A percentile compares a stretch with the other conserved stretches of the same genome.
These are phyloP conservation scores for Silurus lanzhouensis DNA, from an alignment of 2,797 vertebrate genomes.

Conservation along the genomic window DNA sequence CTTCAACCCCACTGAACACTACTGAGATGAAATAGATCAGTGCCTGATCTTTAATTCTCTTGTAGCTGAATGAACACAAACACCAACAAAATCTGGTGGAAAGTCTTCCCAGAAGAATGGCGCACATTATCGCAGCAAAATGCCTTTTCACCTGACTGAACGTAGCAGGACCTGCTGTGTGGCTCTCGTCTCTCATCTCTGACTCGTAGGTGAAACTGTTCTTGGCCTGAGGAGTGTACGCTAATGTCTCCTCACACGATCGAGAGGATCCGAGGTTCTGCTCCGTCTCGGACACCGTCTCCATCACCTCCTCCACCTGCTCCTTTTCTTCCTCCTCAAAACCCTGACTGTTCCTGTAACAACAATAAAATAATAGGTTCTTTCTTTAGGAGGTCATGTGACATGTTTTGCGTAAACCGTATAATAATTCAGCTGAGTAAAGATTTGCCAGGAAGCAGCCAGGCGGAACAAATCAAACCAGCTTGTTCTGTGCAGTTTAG, in stretches of 20 bases:
- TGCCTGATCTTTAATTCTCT: too few species aligned
- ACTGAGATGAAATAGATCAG: too few species aligned
- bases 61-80: too few species aligned
- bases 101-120: too few species aligned
- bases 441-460: background rate
- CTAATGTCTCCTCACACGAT: slow-evolving; percentile 7
- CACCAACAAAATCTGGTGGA: too few species aligned
- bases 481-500: background rate
- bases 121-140: too few species aligned
- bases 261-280: background rate
- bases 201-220: background rate
- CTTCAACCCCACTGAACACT: too few species aligned
- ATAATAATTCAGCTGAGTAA: background rate
- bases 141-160: slow-evolving; percentile 11
- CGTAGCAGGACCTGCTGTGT: background rate
- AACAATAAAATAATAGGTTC: background rate
- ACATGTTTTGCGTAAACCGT: too few species aligned
- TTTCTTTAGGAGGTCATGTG: background rate
- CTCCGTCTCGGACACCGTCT: background rate
- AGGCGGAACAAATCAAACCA: background rate
- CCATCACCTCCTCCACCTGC: slow-evolving; percentile 24
- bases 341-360: slow-evolving; percentile 63
- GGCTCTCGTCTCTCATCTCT: background rate
- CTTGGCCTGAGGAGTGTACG: slow-evolving; percentile 16
- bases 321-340: slow-evolving; percentile 52